Conservation (phyloP, 1,140 invertebrate genomes). For the Adelges cooleyi region DNA sequence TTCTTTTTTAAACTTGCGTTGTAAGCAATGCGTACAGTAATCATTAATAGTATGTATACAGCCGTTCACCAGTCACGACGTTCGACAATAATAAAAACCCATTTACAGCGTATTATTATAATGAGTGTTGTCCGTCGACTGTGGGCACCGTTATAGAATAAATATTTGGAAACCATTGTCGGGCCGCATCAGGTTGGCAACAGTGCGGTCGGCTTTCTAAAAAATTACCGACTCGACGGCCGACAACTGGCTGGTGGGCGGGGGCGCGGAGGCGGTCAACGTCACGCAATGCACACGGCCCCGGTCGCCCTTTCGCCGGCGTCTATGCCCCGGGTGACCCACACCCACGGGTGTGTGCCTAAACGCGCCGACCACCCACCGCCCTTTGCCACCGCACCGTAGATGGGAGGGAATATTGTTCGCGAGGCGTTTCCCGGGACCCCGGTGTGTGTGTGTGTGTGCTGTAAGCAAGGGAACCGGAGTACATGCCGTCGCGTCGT, state of each 20-base stretch:
- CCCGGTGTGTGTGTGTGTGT: background rate
- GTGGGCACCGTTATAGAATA: too few relatives aligned
- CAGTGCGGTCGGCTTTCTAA: too few relatives aligned
- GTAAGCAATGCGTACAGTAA: too few relatives aligned
- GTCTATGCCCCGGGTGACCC: constrained; percentile 8
- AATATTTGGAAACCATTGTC: too few relatives aligned
- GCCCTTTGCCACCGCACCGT: background rate
- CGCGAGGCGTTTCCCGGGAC: constrained; percentile 14
- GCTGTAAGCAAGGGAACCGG: background rate
- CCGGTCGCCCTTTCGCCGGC: background rate
- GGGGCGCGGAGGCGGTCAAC: constrained; percentile 24
- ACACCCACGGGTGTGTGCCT: constrained; percentile 26
- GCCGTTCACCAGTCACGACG: too few relatives aligned
- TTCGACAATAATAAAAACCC: too few relatives aligned
- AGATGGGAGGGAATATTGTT: constrained; percentile 24
- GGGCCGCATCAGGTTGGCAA: too few relatives aligned
- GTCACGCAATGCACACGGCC: background rate
- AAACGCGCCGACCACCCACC: background rate
- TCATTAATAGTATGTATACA: too few relatives aligned
- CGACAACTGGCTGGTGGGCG: background rate
- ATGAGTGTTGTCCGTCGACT: too few relatives aligned
- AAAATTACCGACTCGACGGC: background rate
- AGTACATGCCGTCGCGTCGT: background rate
- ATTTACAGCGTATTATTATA: too few relatives aligned
- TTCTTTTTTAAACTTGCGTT: too few relatives aligned